Conservation (phyloP, 2,113 vertebrate species). For the Recurvirostra avosetta region DNA sequence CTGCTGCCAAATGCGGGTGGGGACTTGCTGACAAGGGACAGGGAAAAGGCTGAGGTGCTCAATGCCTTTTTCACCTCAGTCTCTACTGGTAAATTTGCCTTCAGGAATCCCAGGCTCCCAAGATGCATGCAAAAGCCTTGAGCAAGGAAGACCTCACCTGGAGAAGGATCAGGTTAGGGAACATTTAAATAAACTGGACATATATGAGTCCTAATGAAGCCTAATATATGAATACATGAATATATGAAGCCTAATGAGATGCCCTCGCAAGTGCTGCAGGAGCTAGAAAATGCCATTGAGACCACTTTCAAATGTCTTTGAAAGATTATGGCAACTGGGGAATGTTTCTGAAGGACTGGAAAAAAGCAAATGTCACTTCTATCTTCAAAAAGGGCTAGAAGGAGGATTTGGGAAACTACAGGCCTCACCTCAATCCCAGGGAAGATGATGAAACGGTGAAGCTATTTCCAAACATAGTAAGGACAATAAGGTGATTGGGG, state of each 20-base stretch:
- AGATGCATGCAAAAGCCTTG: not conserved
- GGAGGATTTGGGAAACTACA: not conserved
- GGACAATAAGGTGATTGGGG: not conserved
- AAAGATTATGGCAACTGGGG: not conserved
- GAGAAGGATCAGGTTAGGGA: not conserved
- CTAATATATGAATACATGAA: too few relatives aligned
- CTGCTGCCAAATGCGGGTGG: not conserved
- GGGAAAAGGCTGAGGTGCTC: not conserved
- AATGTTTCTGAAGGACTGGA: not conserved
- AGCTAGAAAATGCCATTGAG: not conserved
- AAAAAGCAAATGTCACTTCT: not conserved
- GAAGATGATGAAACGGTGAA: not conserved
- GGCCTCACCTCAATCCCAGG: not conserved
- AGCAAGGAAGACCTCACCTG: not conserved
- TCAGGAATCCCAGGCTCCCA: not conserved
- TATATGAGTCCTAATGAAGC: not conserved
- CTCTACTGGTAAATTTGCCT: not conserved
- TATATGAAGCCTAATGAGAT: not conserved
- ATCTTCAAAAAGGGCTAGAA: not conserved
- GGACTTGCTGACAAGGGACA: not conserved
- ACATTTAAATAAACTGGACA: not conserved
- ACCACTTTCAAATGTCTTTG: not conserved
- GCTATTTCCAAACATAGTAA: not conserved
- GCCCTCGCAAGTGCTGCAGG: not conserved
- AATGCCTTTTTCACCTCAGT: not conserved